Conservation (phyloP, 2,113 vertebrate genomes). For the Callionymus lyra region DNA sequence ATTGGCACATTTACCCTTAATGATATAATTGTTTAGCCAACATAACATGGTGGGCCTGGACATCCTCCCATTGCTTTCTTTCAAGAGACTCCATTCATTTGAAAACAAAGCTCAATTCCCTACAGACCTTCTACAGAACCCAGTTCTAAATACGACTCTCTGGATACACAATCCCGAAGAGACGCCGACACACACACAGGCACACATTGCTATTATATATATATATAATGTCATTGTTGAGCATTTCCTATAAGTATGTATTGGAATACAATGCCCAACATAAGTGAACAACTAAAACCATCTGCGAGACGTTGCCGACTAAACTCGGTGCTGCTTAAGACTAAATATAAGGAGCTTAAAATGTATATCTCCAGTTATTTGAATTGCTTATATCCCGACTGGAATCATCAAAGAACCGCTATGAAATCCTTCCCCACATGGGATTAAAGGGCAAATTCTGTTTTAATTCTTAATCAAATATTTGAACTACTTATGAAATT, state of each 20-base stretch:
- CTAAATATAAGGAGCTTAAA: too few species aligned
- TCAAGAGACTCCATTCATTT: slow-evolving; percentile 19
- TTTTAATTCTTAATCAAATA: too few species aligned
- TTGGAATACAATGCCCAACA: slow-evolving; percentile 18
- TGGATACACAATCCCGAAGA: slow-evolving; percentile 14
- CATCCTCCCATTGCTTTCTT: slow-evolving; percentile 14
- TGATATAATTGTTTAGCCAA: not conserved
- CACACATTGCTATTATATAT: slow-evolving; percentile 7
- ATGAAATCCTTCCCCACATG: too few species aligned
- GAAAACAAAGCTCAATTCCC: slow-evolving; percentile 37
- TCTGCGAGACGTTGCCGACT: slow-evolving; percentile 1
- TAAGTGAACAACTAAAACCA: slow-evolving; percentile 41
- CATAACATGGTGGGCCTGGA: slow-evolving; percentile 3
- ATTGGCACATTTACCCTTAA: not conserved
- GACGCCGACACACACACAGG: slow-evolving; percentile 10
- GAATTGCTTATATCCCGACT: too few species aligned
- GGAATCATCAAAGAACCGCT: too few species aligned
- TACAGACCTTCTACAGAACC: slow-evolving; percentile 29
- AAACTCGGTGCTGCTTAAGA: too few species aligned
- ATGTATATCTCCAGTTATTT: too few species aligned
- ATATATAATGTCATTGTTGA: slow-evolving; percentile 31
- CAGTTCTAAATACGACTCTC: slow-evolving; percentile 7
- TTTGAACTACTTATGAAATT: too few species aligned
- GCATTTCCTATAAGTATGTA: slow-evolving; percentile 22
- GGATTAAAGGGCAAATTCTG: too few species aligned